Conservation (phyloP, 2,797 vertebrate genomes). For the Pipistrellus kuhlii region DNA sequence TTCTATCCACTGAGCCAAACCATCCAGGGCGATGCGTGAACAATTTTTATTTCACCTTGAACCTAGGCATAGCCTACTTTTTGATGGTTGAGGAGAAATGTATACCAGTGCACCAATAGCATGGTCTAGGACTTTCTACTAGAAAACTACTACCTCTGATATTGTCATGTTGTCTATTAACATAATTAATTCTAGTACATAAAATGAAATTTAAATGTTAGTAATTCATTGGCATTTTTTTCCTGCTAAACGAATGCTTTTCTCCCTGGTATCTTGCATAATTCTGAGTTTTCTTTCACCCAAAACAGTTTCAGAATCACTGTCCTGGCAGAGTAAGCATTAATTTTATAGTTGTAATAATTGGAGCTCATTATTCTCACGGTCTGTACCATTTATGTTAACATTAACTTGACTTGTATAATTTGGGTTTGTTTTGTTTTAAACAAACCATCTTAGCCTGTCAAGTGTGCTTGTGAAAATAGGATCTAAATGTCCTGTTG, state of each 20-base stretch:
- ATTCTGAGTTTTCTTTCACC: background rate
- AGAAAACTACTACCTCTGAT: background rate
- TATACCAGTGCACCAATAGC: background rate
- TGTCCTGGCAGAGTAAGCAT: background rate
- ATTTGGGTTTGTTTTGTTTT: slow-evolving; percentile 48
- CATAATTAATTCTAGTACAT: background rate
- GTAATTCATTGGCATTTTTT: background rate
- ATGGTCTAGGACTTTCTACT: background rate
- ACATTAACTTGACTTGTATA: slow-evolving; percentile 6
- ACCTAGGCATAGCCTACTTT: background rate
- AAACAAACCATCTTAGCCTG: background rate
- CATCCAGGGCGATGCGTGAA: background rate
- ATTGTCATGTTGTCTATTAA: background rate
- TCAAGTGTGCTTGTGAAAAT: background rate
- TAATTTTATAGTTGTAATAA: background rate
- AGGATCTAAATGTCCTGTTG: slow-evolving; percentile 1
- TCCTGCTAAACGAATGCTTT: background rate
- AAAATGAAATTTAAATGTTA: slow-evolving; percentile 48
- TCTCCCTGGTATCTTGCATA: slow-evolving; percentile 17
- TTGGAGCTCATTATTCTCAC: slow-evolving; percentile 3
- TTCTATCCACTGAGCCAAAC: too few relatives aligned
- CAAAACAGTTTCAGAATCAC: slow-evolving; percentile 34
- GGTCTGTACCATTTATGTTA: background rate
- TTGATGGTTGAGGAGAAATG: background rate
- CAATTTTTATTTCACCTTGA: slow-evolving; percentile 39